These are phyloP conservation scores for Brachystomella parvula DNA, from an alignment of 1,140 invertebrate genomes.

Conservation along the genomic window DNA sequence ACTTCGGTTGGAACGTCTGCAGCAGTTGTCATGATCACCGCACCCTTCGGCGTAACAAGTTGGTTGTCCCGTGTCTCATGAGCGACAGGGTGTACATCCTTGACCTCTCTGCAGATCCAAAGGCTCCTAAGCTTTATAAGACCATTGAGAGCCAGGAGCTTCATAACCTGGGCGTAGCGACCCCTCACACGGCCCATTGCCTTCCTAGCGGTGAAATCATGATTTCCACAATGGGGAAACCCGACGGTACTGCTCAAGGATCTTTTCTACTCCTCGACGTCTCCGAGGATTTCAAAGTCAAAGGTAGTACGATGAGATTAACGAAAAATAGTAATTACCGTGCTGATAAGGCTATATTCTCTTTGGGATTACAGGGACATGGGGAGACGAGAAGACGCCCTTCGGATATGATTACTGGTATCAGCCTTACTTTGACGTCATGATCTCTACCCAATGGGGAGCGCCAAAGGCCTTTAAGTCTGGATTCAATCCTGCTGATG, in stretches of 20 bases:
- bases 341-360: neutral
- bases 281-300: constrained; percentile 60
- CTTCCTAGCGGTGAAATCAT: constrained; percentile 83
- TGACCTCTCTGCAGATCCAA: constrained; percentile 64
- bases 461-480: constrained; percentile 70
- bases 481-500: constrained; percentile 62
- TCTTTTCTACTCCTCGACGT: constrained; percentile 85
- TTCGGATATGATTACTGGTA: constrained; percentile 62
- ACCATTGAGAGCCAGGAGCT: constrained; percentile 58
- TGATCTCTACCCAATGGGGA: constrained; percentile 89
- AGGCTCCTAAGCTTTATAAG: constrained; percentile 56
- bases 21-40: constrained; percentile 67
- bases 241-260: constrained; percentile 61
- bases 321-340: constrained; percentile 8
- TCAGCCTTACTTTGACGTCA: constrained; percentile 83
- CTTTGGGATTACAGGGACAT: constrained; percentile 42
- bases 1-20: constrained; percentile 93
- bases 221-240: constrained; percentile 86
- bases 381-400: constrained; percentile 43
- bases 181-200: constrained; percentile 91
- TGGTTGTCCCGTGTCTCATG: constrained; percentile 73
- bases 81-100: constrained; percentile 79
- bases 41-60: constrained; percentile 58
- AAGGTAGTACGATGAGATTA: no score
- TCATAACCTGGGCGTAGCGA: constrained; percentile 61